Evolutionary conservation across 2,888 invertebrate genomes (phyloP).

Genomic region (Eucera pruinosa): DNA sequence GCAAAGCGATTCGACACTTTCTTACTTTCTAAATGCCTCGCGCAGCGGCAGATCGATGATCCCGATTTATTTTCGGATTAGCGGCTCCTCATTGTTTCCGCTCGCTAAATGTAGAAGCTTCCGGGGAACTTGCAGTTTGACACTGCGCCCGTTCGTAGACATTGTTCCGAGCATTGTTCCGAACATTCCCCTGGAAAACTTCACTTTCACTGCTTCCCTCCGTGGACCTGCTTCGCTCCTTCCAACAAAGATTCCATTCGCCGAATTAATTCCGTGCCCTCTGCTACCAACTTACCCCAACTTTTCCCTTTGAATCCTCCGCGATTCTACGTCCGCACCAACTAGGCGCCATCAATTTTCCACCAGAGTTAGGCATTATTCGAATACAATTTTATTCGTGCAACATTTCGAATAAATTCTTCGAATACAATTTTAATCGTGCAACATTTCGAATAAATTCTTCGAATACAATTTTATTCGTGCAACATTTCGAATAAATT

Average conservation of each 20-base stretch:
- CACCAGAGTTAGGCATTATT: too few species aligned
- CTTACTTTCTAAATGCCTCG: not conserved
- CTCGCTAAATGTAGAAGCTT: not conserved
- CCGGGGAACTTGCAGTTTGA: slow-evolving; percentile 11
- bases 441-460: too few species aligned
- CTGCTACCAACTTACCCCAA: slow-evolving; percentile 22
- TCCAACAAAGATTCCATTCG: slow-evolving; percentile 43
- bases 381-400: too few species aligned
- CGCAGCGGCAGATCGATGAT: not conserved
- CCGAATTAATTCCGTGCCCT: slow-evolving; percentile 39
- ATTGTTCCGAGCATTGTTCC: slow-evolving; percentile 29
- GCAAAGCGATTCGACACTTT: not conserved
- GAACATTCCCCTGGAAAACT: slow-evolving; percentile 20
- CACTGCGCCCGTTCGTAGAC: not conserved
- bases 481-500: too few species aligned
- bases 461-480: too few species aligned
- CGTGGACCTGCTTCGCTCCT: slow-evolving; percentile 14
- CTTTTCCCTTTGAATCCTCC: slow-evolving; percentile 28
- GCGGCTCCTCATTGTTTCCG: not conserved
- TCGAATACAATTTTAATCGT: too few species aligned
- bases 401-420: too few species aligned
- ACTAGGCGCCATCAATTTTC: slow-evolving; percentile 23
- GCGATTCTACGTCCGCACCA: slow-evolving; percentile 12
- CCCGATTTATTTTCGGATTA: not conserved
- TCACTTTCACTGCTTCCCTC: slow-evolving; percentile 37